These are phyloP conservation scores for Ectemnius continuus DNA, from an alignment of 2,888 invertebrate genomes.

Conservation along the genomic window DNA sequence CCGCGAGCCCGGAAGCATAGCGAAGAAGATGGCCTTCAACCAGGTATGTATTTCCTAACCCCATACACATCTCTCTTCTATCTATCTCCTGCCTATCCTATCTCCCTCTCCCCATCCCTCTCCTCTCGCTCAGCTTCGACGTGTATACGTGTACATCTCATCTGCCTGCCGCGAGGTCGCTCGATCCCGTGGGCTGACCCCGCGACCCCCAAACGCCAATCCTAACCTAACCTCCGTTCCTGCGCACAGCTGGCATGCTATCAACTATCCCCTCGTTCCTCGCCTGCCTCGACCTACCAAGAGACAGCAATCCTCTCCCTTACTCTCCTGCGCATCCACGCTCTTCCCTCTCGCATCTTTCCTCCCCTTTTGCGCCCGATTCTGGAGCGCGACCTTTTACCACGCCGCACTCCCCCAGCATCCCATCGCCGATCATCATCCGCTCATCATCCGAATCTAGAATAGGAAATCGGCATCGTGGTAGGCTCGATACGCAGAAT, in stretches of 20 bases:
- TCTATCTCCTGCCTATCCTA: too few relatives aligned
- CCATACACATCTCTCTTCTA: conserved; percentile 1
- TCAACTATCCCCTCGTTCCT: conserved; percentile 59
- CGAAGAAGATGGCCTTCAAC: conserved; percentile 86
- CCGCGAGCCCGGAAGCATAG: conserved; percentile 74
- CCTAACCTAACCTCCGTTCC: conserved; percentile 71
- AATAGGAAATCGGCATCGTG: too few relatives aligned
- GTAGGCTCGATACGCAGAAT: too few relatives aligned
- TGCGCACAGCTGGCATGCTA: conserved; percentile 73
- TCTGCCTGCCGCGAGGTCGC: conserved; percentile 33
- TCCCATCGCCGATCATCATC: neutral
- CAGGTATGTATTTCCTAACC: conserved; percentile 80
- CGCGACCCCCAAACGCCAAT: conserved; percentile 67
- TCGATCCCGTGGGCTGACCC: conserved; percentile 65
- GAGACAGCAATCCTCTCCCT: conserved; percentile 1
- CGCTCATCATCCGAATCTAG: neutral
- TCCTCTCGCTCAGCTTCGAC: neutral
- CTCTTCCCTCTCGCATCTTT: conserved; percentile 11
- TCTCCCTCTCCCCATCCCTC: too few relatives aligned
- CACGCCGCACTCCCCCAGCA: conserved; percentile 5
- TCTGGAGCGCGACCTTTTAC: conserved; percentile 16
- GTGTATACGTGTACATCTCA: conserved; percentile 18
- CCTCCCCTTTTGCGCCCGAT: conserved; percentile 19
- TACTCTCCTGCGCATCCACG: neutral
- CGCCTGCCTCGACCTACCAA: conserved; percentile 6